phyloP scores from a whole-genome alignment of 2,888 invertebrate species.

The Cistogaster globosa region DNA sequence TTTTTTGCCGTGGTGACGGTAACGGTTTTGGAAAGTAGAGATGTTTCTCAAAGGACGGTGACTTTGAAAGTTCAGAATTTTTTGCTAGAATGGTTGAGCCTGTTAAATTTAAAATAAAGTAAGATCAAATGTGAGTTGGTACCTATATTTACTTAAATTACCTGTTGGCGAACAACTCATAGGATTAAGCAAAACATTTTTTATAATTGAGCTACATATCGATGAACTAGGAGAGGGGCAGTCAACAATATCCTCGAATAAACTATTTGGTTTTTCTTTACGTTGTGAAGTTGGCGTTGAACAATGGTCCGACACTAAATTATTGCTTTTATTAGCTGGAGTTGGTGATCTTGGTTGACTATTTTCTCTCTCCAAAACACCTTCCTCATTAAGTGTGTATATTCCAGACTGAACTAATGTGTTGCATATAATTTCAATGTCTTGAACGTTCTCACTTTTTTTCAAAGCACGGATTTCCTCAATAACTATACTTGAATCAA shows the following conservation, averaged over 20 bases:
- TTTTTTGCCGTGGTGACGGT: background rate
- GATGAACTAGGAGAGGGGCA: conserved; percentile 14
- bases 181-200: background rate
- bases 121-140: background rate
- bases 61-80: background rate
- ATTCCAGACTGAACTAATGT: too few species aligned
- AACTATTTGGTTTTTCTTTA: too few species aligned
- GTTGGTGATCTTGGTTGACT: conserved; percentile 10
- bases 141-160: conserved; percentile 5
- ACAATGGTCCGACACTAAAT: background rate
- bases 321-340: conserved; percentile 19
- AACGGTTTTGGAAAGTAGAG: background rate
- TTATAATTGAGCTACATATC: background rate
- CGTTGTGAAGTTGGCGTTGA: background rate
- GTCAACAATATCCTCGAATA: background rate
- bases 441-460: too few species aligned
- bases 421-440: too few species aligned
- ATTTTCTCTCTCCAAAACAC: background rate
- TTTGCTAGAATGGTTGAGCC: background rate
- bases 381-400: background rate
- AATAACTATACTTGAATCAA: too few species aligned
- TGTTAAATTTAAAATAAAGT: conserved; percentile 20
- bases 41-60: background rate
- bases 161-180: background rate
- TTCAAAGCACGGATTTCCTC: too few species aligned